Base-by-base conservation (phyloP, 2,113 vertebrate species). In the Halcyon senegalensis region DNA sequence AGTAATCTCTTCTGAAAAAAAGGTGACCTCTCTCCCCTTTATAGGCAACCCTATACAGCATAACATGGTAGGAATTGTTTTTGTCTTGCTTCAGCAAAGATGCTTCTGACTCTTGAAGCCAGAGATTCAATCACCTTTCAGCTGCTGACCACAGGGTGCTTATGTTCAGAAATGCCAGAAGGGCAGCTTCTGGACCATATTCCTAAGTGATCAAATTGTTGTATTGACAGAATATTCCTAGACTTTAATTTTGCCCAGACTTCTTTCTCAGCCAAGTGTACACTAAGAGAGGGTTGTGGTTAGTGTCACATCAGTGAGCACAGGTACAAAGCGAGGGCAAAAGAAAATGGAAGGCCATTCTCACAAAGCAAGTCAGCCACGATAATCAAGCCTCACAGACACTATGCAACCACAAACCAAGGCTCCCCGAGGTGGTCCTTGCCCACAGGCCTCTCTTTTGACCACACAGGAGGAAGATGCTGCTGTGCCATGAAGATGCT, bases 291-390 rank as follows among this genome's bases (percentile, higher is more conserved):
- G 13, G 14, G 13, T 12, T 78, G 75, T 44, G 15, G 41, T 66
- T 69, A 68, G 44, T 37, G 69, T 62, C n/a, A 46, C 60, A 55
- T 43, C 31, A 85, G 23, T 17, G 44, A 87, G 55, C 41, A 53
- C 0, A 59, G 28, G 16, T n/a, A 77, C 35, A 93, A 51, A 92
- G 64, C 3, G 2, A 87, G 48, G 28, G 62, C 44, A 76, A 50
- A 89, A 75, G 50, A 83, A 87, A 84, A 78, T 5, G 58, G 72
- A 75, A 68, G 80, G 35, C 74, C 60, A 50, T 37, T 44, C 43
- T 80, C 81, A 91, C 62, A 96, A 91, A 94, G 62, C 53, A 82
- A 84, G 66, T 48, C 84, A 94, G 58, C 17, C 66, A 91, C 69
- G 66, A 62, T 13, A 90, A 91, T 4, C 62, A 82, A 89, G 67